phyloP scores from a whole-genome alignment of 2,113 vertebrate species.

The Perca flavescens region DNA sequence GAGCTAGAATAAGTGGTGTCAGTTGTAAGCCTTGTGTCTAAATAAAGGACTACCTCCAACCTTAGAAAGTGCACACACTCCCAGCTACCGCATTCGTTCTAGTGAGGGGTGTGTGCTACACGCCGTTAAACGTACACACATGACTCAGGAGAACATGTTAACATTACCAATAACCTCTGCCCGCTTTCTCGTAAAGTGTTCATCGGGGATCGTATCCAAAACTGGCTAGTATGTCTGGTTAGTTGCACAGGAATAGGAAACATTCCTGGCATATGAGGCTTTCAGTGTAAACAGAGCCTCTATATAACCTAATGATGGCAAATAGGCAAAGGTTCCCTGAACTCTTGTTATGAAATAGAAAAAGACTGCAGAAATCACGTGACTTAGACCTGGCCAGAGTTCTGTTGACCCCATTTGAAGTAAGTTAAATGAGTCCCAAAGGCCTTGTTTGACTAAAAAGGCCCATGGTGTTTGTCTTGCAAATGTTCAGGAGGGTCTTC shows the following conservation, averaged over 20 bases:
- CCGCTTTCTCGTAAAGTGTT: background rate
- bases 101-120: background rate
- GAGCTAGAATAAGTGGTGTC: conserved; percentile 37
- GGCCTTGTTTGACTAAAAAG: conserved; percentile 23
- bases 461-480: background rate
- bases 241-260: background rate
- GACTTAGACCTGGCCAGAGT: background rate
- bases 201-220: background rate
- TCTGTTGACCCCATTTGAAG: conserved; percentile 41
- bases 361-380: conserved; percentile 10
- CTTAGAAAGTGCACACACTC: conserved; percentile 44
- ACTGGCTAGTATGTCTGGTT: background rate
- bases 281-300: background rate
- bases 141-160: background rate
- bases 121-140: conserved; percentile 3
- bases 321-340: conserved; percentile 36
- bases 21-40: conserved; percentile 56
- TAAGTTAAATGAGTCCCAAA: conserved; percentile 14
- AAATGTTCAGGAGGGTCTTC: conserved; percentile 3
- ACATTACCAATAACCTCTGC: background rate
- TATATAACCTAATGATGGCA: background rate
- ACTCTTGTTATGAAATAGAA: conserved; percentile 40
- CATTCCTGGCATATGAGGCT: background rate
- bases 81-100: conserved; percentile 41
- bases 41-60: conserved; percentile 72